A percentile compares a stretch with the other conserved stretches of the same genome.
Conservation (phyloP, 2,113 vertebrate genomes). For the Microcebus ravelobensis region DNA sequence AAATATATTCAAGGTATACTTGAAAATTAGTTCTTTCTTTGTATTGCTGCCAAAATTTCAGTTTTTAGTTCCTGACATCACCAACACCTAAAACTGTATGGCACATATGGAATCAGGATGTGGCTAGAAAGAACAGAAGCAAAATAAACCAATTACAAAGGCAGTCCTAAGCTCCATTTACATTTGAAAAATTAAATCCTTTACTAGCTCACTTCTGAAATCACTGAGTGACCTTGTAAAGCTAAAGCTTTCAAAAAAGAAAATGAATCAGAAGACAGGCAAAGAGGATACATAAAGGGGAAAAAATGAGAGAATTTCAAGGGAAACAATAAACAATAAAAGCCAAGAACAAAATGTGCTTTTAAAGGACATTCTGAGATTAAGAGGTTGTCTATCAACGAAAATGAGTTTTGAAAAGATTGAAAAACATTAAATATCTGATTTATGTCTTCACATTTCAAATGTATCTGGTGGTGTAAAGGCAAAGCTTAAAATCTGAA, state of each 20-base stretch:
- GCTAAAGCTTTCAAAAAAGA: constrained; percentile 28
- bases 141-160: constrained; percentile 62
- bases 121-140: constrained; percentile 51
- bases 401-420: not conserved
- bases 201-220: constrained; percentile 38
- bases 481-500: not conserved
- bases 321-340: not conserved
- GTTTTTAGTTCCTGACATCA: constrained; percentile 69
- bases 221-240: constrained; percentile 26
- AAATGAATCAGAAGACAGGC: constrained; percentile 13
- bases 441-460: constrained; percentile 11
- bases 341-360: not conserved
- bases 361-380: constrained; percentile 24
- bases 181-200: constrained; percentile 48
- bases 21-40: constrained; percentile 64
- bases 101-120: constrained; percentile 56
- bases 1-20: constrained; percentile 56
- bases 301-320: constrained; percentile 10
- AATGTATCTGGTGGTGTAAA: not conserved
- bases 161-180: constrained; percentile 23
- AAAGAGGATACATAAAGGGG: not conserved
- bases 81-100: constrained; percentile 51
- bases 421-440: not conserved
- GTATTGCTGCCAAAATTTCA: constrained; percentile 59
- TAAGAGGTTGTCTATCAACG: constrained; percentile 20